Evolutionary conservation across 2,113 vertebrate genomes (phyloP).

Genomic region (Phaethornis superciliosus): DNA sequence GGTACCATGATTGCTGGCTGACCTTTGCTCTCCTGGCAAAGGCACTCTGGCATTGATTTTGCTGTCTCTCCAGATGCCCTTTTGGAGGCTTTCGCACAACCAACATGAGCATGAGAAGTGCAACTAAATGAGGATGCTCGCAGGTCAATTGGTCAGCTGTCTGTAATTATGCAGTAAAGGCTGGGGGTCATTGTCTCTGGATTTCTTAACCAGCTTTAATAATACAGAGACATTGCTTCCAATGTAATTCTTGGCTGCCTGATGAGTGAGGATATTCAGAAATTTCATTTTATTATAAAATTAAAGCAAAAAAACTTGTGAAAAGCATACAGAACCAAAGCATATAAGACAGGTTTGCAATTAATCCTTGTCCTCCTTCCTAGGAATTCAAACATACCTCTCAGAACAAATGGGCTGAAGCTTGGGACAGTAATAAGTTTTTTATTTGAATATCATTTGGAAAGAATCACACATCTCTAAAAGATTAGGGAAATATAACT

Average conservation of each 20-base stretch:
- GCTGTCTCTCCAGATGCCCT: neutral
- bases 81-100: neutral
- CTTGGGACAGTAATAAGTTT: conserved; percentile 41
- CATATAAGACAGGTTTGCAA: neutral
- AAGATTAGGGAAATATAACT: conserved; percentile 66
- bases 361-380: neutral
- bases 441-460: conserved; percentile 50
- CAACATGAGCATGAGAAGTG: fast-evolving
- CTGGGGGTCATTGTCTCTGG: neutral
- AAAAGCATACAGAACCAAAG: neutral
- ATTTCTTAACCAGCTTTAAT: neutral
- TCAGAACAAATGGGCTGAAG: conserved; percentile 29
- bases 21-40: neutral
- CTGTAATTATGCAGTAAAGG: neutral
- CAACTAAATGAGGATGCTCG: neutral
- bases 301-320: neutral
- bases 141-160: neutral
- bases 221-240: neutral
- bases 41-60: neutral
- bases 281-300: neutral
- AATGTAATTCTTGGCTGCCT: neutral
- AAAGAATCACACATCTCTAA: conserved; percentile 62
- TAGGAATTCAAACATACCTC: conserved; percentile 10
- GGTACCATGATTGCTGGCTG: neutral
- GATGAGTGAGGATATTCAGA: neutral